These are phyloP conservation scores for Hesperia comma DNA, from an alignment of 2,888 invertebrate species.

Conservation along the genomic window DNA sequence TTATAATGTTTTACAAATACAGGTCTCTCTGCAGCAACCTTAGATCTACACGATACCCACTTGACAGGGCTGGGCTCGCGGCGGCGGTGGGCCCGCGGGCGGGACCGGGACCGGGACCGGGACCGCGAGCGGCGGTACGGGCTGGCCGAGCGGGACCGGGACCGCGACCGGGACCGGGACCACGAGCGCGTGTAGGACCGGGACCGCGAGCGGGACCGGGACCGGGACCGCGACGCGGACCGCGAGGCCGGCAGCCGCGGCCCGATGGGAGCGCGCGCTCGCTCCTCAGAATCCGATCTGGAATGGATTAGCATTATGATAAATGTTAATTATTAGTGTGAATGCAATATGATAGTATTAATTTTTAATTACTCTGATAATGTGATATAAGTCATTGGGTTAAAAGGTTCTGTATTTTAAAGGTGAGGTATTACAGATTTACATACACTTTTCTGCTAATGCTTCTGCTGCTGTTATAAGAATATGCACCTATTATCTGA, in stretches of 20 bases:
- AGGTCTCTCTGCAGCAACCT: neutral
- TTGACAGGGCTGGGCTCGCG: slow-evolving; percentile 66
- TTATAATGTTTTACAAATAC: too few relatives aligned
- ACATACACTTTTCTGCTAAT: too few relatives aligned
- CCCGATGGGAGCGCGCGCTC: slow-evolving; percentile 59
- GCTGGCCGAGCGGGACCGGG: slow-evolving; percentile 55
- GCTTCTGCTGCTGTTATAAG: too few relatives aligned
- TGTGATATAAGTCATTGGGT: too few relatives aligned
- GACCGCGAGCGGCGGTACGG: slow-evolving; percentile 41
- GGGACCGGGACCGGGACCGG: slow-evolving; percentile 49
- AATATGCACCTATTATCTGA: too few relatives aligned
- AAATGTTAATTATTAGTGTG: neutral
- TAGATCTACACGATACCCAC: slow-evolving; percentile 58
- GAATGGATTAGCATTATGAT: slow-evolving; percentile 39
- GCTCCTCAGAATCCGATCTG: slow-evolving; percentile 55
- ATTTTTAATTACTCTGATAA: too few relatives aligned
- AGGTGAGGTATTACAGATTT: too few relatives aligned
- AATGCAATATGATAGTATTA: neutral
- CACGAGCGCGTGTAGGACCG: slow-evolving; percentile 51
- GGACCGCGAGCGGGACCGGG: slow-evolving; percentile 48
- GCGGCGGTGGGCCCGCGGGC: slow-evolving; percentile 58
- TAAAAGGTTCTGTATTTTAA: too few relatives aligned
- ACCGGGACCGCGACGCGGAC: slow-evolving; percentile 44
- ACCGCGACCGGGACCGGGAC: slow-evolving; percentile 60
- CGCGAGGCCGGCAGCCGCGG: slow-evolving; percentile 59